Base-by-base conservation (phyloP, 1,140 invertebrate species). In the Acromyrmex echinatior region DNA sequence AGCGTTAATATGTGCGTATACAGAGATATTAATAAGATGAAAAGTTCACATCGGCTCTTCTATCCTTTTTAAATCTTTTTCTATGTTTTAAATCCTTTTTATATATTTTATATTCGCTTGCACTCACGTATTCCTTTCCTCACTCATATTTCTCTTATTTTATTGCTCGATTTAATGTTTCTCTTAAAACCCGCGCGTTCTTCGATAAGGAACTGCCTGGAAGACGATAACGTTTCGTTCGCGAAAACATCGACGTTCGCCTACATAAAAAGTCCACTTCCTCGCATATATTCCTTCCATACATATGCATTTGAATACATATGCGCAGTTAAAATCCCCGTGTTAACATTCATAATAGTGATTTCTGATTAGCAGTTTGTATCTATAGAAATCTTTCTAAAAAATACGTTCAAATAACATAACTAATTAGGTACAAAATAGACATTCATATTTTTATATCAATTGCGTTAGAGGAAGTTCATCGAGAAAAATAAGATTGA, bases 181-280 rank as follows among this genome's bases (percentile, higher is more conserved):
- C 58, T 45, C 4, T 45, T 39, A 1, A 76, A 76, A 77, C 35
- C 25, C n/a, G 18, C 18, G 53, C 6, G 53, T 62, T 62, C 21
- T 62, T 45, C 21, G 74, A 62, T 77, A 77, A 62, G 35, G 39
- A 45, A 77, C 21, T 35, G 21, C n/a, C 68, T 71, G 28, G n/a
- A 58, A 21, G n/a, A 58, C 56, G 10, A 56, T 25, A 49, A 60
- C 21, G 21, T 39, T 62, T n/a, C 3, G 21, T 45, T 77, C 18
- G 71, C 31, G 56, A 77, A 77, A 77, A 62, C 56, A 45, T 45
- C 18, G 7, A 10, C 14, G 31, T 31, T n/a, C 3, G 2, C 9
- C 18, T 45, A 18, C 58, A 10, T 62, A 39, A 76, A 49, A 58
- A 7, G 5, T 62, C 14, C 16, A 12, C 35, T 45, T 77, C 10